A percentile compares a stretch with the other conserved stretches of the same genome.
Evolutionary conservation across 1,140 invertebrate genomes (phyloP).

Genomic region (Scaptomyza hsui): DNA sequence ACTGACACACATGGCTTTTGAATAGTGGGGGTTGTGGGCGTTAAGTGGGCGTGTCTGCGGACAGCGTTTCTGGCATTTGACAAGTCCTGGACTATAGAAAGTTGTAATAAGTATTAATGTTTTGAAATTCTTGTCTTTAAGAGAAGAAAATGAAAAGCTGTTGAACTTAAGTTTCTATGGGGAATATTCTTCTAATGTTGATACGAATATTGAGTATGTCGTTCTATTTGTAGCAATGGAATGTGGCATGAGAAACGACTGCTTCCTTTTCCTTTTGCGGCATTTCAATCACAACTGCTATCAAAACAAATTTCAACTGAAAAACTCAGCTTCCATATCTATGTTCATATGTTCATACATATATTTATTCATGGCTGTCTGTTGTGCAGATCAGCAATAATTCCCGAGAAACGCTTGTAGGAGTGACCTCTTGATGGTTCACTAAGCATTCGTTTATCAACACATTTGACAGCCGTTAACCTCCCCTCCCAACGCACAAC

Average conservation of each 20-base stretch:
- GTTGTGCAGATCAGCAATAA: not conserved
- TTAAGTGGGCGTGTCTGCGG: conserved; percentile 31
- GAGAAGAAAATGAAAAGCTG: not conserved
- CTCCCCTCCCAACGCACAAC: conserved; percentile 30
- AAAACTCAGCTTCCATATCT: conserved; percentile 1
- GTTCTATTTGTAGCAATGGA: no score
- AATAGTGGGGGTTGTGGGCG: not conserved
- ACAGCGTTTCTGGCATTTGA: conserved; percentile 56
- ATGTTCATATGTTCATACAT: not conserved
- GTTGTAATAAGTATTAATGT: not conserved
- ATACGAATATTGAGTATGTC: no score
- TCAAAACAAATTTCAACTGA: not conserved
- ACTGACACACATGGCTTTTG: conserved; percentile 24
- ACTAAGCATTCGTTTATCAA: conserved; percentile 8
- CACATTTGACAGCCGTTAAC: conserved; percentile 55
- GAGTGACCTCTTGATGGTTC: conserved; percentile 8
- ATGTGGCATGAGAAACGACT: no score
- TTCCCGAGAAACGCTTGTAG: conserved; percentile 10
- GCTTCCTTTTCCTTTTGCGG: not conserved
- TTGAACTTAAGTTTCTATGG: not conserved
- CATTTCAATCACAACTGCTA: not conserved
- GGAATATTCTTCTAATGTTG: no score
- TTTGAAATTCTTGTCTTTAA: not conserved
- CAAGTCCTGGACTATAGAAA: conserved; percentile 29
- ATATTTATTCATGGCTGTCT: no score